Conservation (phyloP, 1,140 invertebrate species). For the Lasioglossum albipes region DNA sequence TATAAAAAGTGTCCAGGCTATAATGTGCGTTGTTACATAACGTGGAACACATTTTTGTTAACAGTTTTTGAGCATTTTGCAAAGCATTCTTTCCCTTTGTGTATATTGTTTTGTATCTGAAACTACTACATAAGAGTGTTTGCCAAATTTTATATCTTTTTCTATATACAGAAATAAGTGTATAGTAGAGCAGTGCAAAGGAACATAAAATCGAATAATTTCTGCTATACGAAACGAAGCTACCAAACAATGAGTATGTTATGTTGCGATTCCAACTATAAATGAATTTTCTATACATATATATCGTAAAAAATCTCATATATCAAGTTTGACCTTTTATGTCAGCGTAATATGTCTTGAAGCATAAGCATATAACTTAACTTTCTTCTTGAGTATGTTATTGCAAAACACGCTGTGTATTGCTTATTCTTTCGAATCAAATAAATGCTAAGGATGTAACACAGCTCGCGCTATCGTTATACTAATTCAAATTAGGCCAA, state of each 20-base stretch:
- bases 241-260: constrained; percentile 18
- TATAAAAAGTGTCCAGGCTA: constrained; percentile 65
- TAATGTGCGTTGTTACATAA: constrained; percentile 60
- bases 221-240: background rate
- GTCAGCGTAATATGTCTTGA: background rate
- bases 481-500: constrained; percentile 44
- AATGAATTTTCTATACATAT: background rate
- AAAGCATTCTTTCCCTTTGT: constrained; percentile 5
- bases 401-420: background rate
- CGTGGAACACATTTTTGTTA: constrained; percentile 44
- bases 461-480: constrained; percentile 12
- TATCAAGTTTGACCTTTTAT: background rate
- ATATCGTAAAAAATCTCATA: constrained; percentile 15
- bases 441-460: constrained; percentile 20
- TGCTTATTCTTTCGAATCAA: background rate
- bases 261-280: constrained; percentile 1
- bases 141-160: constrained; percentile 31
- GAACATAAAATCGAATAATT: constrained; percentile 2
- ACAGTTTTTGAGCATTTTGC: constrained; percentile 43
- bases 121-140: background rate
- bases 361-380: background rate
- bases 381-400: background rate
- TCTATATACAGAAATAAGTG: background rate
- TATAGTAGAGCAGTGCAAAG: background rate
- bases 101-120: background rate